Evolutionary conservation across 2,888 invertebrate genomes (phyloP).

Genomic region (Agrilus mali): DNA sequence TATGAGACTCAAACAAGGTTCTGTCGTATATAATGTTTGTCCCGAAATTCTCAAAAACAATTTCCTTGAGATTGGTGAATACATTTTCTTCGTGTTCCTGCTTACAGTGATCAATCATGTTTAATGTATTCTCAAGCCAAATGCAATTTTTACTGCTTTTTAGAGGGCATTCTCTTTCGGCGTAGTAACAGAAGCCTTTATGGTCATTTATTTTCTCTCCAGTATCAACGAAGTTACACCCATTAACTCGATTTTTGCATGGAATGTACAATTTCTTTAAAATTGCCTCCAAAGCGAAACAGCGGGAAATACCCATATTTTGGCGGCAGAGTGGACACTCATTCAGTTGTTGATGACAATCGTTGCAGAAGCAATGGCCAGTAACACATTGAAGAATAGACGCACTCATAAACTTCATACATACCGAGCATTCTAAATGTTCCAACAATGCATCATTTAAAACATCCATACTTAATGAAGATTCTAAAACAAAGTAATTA

Average conservation of each 20-base stretch:
- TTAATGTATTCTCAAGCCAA: constrained; percentile 13
- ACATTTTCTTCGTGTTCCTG: constrained; percentile 14
- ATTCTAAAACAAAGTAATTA: too few relatives aligned
- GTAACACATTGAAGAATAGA: constrained; percentile 13
- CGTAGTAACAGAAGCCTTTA: constrained; percentile 13
- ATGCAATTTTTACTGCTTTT: constrained; percentile 9
- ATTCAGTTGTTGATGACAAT: constrained; percentile 9
- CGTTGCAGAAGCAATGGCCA: constrained; percentile 14
- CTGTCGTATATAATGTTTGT: constrained; percentile 2
- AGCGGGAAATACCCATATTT: constrained; percentile 6
- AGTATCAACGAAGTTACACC: constrained; percentile 11
- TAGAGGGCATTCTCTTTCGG: constrained; percentile 13
- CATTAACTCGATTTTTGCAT: constrained; percentile 13
- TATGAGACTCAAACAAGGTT: constrained; percentile 12
- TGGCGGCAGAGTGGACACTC: constrained; percentile 13
- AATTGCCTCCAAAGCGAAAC: constrained; percentile 11
- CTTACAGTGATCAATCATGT: constrained; percentile 14
- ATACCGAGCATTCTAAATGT: constrained; percentile 15
- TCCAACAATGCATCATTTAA: constrained; percentile 6
- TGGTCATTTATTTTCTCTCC: constrained; percentile 15
- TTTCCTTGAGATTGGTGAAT: constrained; percentile 10
- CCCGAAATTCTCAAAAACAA: too few relatives aligned
- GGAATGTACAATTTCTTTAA: constrained; percentile 12
- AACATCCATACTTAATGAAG: too few relatives aligned
- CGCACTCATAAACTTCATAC: constrained; percentile 13